Percentiles rank a stretch among this genome's conserved stretches.
Evolutionary conservation across 2,888 invertebrate species (phyloP).

Genomic region (Geophilus truncorum): DNA sequence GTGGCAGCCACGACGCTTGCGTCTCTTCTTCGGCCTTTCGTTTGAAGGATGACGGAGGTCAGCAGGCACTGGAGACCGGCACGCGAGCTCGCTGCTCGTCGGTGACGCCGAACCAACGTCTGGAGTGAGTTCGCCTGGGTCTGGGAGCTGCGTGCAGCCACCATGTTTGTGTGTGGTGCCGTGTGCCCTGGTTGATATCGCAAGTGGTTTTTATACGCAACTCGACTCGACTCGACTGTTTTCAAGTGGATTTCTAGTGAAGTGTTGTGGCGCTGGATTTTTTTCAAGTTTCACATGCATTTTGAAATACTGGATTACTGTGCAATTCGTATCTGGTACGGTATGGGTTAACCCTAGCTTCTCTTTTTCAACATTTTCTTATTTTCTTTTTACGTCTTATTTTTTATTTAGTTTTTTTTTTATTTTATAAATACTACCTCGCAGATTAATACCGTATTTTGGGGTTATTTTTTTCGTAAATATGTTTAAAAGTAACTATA

Average conservation of each 20-base stretch:
- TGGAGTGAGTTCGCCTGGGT: slow-evolving; percentile 20
- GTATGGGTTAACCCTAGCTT: no score
- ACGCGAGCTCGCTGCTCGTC: neutral
- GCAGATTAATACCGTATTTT: neutral
- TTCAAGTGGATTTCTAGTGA: neutral
- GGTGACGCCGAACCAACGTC: slow-evolving; percentile 13
- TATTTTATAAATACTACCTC: no score
- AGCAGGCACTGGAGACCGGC: slow-evolving; percentile 14
- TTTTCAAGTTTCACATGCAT: neutral
- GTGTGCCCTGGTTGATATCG: slow-evolving; percentile 20
- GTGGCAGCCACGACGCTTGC: slow-evolving; percentile 22
- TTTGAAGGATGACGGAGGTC: neutral
- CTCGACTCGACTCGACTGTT: slow-evolving; percentile 11
- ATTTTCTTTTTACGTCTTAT: neutral
- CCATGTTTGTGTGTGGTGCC: slow-evolving; percentile 20
- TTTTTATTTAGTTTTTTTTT: neutral
- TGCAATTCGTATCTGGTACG: neutral
- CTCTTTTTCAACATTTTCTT: neutral
- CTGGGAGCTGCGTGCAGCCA: neutral
- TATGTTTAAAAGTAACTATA: no score
- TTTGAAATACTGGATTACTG: neutral
- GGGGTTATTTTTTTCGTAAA: no score
- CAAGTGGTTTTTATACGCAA: slow-evolving; percentile 12
- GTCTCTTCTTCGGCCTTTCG: neutral
- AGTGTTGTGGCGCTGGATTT: neutral